These are phyloP conservation scores for Periparus ater DNA, from an alignment of 2,797 vertebrate genomes.

Conservation along the genomic window DNA sequence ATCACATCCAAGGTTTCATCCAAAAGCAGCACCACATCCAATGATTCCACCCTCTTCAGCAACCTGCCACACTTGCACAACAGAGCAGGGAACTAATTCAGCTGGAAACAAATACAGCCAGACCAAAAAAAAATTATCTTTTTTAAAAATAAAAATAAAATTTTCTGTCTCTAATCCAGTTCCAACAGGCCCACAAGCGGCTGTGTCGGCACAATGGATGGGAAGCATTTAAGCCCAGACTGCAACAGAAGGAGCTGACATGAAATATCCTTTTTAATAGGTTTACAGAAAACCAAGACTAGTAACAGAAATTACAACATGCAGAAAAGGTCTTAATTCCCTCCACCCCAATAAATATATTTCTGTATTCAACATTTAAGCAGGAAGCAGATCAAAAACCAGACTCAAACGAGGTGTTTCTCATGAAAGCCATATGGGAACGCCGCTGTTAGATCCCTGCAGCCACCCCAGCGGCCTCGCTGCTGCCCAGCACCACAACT, in stretches of 20 bases:
- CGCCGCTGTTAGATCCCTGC: not conserved
- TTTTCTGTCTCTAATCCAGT: not conserved
- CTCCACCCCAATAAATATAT: not conserved
- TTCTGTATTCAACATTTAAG: not conserved
- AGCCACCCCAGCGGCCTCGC: not conserved
- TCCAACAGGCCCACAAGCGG: not conserved
- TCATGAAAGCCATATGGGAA: not conserved
- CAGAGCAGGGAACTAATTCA: not conserved
- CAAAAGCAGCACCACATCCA: not conserved
- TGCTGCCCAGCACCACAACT: not conserved
- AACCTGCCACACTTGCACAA: not conserved
- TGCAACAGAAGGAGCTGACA: not conserved
- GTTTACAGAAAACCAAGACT: not conserved
- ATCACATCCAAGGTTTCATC: not conserved
- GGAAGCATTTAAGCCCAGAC: not conserved
- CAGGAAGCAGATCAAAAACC: not conserved
- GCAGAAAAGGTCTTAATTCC: not conserved
- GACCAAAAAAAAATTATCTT: not conserved
- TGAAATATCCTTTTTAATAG: not conserved
- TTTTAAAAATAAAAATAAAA: not conserved
- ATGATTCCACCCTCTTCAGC: not conserved
- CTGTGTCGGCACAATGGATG: not conserved
- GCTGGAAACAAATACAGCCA: not conserved
- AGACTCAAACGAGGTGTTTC: not conserved
- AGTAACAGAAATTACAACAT: not conserved